Percentiles rank a stretch among this genome's conserved stretches.
phyloP scores from a whole-genome alignment of 2,888 invertebrate genomes.

The Cataglyphis altisquamis region DNA sequence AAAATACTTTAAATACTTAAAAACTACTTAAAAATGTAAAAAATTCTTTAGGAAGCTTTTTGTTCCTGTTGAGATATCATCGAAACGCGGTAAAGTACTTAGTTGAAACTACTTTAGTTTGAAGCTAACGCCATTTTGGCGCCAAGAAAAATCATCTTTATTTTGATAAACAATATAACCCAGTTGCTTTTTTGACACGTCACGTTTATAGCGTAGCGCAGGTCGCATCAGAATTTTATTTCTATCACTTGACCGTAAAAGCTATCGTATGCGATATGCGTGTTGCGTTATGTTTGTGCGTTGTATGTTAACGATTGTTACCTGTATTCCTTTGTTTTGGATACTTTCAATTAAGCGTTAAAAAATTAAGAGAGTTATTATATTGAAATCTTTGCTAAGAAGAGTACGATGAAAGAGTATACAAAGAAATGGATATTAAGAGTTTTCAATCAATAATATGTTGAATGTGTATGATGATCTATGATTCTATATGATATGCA shows the following conservation, averaged over 20 bases:
- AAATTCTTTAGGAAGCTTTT: neutral
- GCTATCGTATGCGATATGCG: neutral
- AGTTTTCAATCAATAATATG: slow-evolving; percentile 34
- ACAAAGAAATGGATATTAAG: slow-evolving; percentile 33
- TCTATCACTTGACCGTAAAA: neutral
- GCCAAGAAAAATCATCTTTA: neutral
- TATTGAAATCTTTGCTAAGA: slow-evolving; percentile 42
- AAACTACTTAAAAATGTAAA: neutral
- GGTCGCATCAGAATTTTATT: slow-evolving; percentile 8
- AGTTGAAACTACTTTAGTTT: neutral
- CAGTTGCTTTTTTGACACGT: neutral
- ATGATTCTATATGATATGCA: slow-evolving; percentile 49
- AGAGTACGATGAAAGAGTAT: slow-evolving; percentile 29
- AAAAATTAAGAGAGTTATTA: slow-evolving; percentile 42
- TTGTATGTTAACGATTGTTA: slow-evolving; percentile 30
- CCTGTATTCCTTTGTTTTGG: slow-evolving; percentile 46
- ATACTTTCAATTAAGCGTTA: slow-evolving; percentile 42
- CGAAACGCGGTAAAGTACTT: neutral
- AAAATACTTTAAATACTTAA: neutral
- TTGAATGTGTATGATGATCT: slow-evolving; percentile 49
- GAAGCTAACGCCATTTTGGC: neutral
- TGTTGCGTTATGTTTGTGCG: neutral
- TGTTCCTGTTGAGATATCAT: neutral
- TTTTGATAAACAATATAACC: neutral
- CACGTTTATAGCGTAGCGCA: neutral